phyloP scores from a whole-genome alignment of 2,113 vertebrate species.

The Alligator mississippiensis region DNA sequence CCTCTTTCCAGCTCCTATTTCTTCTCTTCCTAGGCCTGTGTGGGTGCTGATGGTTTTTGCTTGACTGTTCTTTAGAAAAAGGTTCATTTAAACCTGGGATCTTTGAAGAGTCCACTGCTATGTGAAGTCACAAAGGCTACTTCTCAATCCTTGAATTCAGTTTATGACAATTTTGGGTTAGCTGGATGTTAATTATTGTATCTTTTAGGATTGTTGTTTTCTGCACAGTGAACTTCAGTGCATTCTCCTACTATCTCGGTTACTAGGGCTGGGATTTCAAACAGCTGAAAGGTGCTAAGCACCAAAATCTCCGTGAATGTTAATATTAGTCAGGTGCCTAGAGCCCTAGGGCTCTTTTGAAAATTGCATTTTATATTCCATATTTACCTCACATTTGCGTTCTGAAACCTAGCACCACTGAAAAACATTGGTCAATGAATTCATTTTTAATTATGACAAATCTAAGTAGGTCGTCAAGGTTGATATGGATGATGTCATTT shows the following conservation, averaged over 20 bases:
- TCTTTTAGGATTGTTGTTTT: constrained; percentile 60
- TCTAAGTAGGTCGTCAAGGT: not conserved
- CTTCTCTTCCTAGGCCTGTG: constrained; percentile 1
- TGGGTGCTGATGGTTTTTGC: not conserved
- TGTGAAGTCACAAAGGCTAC: constrained; percentile 61
- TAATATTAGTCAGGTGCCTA: constrained; percentile 49
- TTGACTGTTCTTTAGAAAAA: constrained; percentile 37
- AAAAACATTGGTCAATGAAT: constrained; percentile 24
- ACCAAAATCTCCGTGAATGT: not conserved
- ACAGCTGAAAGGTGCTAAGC: constrained; percentile 18
- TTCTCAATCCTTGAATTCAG: constrained; percentile 27
- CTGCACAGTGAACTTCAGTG: constrained; percentile 60
- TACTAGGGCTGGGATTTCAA: constrained; percentile 31
- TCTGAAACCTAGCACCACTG: constrained; percentile 15
- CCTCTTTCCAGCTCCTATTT: constrained; percentile 35
- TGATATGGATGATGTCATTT: constrained; percentile 1
- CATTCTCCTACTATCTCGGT: not conserved
- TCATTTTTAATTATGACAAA: constrained; percentile 49
- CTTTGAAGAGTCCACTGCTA: constrained; percentile 36
- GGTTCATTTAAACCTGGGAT: constrained; percentile 56
- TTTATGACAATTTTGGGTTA: constrained; percentile 60
- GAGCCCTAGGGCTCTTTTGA: constrained; percentile 51
- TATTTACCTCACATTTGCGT: not conserved
- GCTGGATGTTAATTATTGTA: constrained; percentile 62
- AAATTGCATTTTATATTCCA: not conserved